Evolutionary conservation across 2,888 invertebrate genomes (phyloP), one percentile per base, ranked within the genome.

Genomic region (Aplocera efformata): DNA sequence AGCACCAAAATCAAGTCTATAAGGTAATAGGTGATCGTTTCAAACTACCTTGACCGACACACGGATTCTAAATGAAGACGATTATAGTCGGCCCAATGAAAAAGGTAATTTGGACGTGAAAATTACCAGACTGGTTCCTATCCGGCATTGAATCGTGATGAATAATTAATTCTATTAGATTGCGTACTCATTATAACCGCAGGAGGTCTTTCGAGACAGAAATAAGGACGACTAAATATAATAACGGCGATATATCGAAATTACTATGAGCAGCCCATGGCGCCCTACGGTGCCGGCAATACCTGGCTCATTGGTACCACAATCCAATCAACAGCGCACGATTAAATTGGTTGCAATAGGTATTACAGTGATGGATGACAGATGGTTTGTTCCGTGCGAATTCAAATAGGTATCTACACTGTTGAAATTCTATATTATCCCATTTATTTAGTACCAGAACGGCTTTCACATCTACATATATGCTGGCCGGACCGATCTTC

Each of bases 161-260:
- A 69, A 72, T 72, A 64, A 72, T 68, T 69, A 67, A 63, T 65
- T 71, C 47, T 63, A 69, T 72, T 67, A 64, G 44, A 61, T 63
- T 66, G 54, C 45, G 42, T 48, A 50, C 53, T 60, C 58, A 68
- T 68, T 60, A 67, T 56, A 63, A 48, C 70, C 50, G 42, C 67
- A 58, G 72, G 73, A 58, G 70, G 65, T 63, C 56, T 32, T 42
- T 40, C 10, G 36, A 21, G 38, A 45, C 31, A 42, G 34, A 49
- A 45, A 49, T 58, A 55, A 56, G 46, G 50, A 54, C 50, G 38
- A 38, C 41, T 41, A 41, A 44, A 47, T 56, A 45, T 48, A 50
- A 60, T 60, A 58, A 54, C 50, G 38, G 39, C 42, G 49, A 48
- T 47, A 41, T 48, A 39, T 45, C 42, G 29, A 38, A 53, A 53